phyloP scores from a whole-genome alignment of 2,113 vertebrate species.

The Alosa alosa region DNA sequence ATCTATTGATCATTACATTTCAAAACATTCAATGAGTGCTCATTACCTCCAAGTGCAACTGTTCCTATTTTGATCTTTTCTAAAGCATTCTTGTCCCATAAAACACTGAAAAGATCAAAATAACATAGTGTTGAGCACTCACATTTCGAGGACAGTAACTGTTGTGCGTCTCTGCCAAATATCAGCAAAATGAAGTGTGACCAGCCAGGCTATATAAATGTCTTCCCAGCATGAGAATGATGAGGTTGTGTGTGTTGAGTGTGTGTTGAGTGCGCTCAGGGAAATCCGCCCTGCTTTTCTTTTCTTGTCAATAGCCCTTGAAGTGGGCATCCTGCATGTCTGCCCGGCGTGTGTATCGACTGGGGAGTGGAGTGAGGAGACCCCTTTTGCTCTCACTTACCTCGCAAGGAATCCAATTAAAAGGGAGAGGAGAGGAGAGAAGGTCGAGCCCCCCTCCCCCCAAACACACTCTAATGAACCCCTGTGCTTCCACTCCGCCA shows the following conservation, averaged over 20 bases:
- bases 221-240: neutral
- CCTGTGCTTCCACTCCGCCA: conserved; percentile 52
- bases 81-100: neutral
- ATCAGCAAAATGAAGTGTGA: too few species aligned
- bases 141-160: neutral
- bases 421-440: neutral
- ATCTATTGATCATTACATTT: too few species aligned
- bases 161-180: neutral
- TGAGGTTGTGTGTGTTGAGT: neutral
- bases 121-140: neutral
- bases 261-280: neutral
- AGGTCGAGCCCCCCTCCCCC: neutral
- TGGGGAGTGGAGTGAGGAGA: neutral
- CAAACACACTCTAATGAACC: conserved; percentile 43
- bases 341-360: neutral
- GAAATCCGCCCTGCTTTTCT: neutral
- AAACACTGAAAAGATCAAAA: neutral
- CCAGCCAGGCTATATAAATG: neutral
- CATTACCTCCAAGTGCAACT: neutral
- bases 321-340: neutral
- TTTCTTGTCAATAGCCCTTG: neutral
- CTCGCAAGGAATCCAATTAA: conserved; percentile 15
- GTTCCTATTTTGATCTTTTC: neutral
- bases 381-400: conserved; percentile 22
- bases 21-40: neutral